Evolutionary conservation across 2,797 vertebrate genomes (phyloP), one percentile per base, ranked within the genome.

Genomic region (Eutrigla gurnardus): DNA sequence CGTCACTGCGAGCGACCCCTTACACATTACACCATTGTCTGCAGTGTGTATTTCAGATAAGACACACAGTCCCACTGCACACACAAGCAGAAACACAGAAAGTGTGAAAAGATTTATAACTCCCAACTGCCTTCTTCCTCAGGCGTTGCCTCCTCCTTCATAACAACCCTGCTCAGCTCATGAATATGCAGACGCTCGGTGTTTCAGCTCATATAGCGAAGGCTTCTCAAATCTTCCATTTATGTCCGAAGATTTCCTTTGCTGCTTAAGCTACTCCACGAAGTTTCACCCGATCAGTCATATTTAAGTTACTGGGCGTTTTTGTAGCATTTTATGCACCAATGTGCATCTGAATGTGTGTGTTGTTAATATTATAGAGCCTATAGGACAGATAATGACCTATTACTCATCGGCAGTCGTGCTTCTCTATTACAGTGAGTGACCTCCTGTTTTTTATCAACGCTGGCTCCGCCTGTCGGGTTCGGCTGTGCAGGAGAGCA

Each of bases 181-280:
- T 90, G 84, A 92, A 91, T 88, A 87, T 89, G 78, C 84, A 84
- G 54, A 33, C 9, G 7, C 72, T 74, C 60, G 43, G 82, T 60
- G 71, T 69, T 82, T 88, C 76, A 84, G 76, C 80, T 75, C 70
- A 68, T 65, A 73, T 80, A 54, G 70, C 61, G 36, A 69, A 32
- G 39, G 36, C 68, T 81, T 80, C 66, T 80, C 86, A 76, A 89
- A 81, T 82, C 70, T 74, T 61, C 62, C 18, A 14, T 73, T 89
- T 66, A 79, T 79, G 62, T 75, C 50, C 40, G 49, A 35, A 32
- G 59, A 81, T 77, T 86, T 79, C 67, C 52, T 66, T 37, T 70
- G 59, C 68, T 49, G 65, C 58, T 70, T 80, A 78, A 85, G 70
- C 55, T 74, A 37, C 73, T 73, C 46, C 1, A 73, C 68, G 45